These are phyloP conservation scores for Geotrupes spiniger DNA, from an alignment of 2,888 invertebrate genomes.

Conservation along the genomic window DNA sequence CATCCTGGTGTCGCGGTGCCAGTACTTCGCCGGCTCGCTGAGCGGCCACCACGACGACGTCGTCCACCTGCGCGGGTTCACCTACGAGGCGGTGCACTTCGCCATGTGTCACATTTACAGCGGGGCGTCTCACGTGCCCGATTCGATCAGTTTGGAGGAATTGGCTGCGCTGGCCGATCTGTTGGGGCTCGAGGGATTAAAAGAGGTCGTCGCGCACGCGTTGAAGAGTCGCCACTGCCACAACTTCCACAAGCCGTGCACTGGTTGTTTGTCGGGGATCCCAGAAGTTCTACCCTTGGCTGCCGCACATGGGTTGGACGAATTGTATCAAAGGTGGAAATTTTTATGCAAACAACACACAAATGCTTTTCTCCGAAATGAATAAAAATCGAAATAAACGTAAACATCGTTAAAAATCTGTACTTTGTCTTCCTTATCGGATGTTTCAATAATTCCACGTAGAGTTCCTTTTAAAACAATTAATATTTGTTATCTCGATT, in stretches of 20 bases:
- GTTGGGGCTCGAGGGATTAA: conserved; percentile 85
- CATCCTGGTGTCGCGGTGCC: conserved; percentile 86
- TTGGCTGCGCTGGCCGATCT: conserved; percentile 86
- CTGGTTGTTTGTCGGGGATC: conserved; percentile 82
- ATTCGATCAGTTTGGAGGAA: conserved; percentile 70
- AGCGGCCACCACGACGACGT: conserved; percentile 68
- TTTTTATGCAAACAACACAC: too few species aligned
- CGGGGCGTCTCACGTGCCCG: conserved; percentile 85
- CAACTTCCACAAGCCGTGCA: conserved; percentile 92
- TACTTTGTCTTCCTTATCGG: too few species aligned
- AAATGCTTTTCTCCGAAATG: too few species aligned
- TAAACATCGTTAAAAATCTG: too few species aligned
- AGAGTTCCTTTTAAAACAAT: too few species aligned
- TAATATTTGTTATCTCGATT: too few species aligned
- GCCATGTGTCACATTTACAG: conserved; percentile 93
- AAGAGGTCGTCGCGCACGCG: conserved; percentile 86
- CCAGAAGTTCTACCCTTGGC: conserved; percentile 80
- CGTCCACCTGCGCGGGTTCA: conserved; percentile 54
- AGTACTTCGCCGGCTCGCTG: conserved; percentile 88
- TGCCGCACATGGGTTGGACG: conserved; percentile 81
- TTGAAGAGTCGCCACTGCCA: conserved; percentile 86
- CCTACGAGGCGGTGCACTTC: conserved; percentile 84
- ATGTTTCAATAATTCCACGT: too few species aligned
- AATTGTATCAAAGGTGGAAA: conserved; percentile 76
- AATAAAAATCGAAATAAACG: too few species aligned